Evolutionary conservation across 2,797 vertebrate species (phyloP).

Genomic region (Tinamus major): DNA sequence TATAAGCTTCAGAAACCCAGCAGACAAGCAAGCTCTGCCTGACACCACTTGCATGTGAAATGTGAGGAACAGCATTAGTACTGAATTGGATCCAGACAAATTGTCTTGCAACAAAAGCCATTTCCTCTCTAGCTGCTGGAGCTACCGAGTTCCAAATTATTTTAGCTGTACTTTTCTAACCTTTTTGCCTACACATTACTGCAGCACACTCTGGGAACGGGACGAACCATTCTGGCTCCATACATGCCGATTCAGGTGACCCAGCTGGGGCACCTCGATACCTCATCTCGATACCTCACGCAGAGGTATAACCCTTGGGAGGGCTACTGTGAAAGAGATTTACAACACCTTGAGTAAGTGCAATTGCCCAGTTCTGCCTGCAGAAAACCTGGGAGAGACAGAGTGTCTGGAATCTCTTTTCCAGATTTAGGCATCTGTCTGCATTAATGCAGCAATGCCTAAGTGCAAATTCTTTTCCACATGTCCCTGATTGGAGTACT

Average conservation of each 20-base stretch:
- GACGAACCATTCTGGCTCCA: neutral
- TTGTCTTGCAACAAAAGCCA: neutral
- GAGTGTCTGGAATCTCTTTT: conserved; percentile 26
- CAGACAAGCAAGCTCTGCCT: neutral
- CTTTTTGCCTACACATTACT: neutral
- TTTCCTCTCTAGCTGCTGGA: neutral
- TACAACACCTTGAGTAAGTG: neutral
- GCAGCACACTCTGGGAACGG: neutral
- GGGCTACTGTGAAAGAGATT: neutral
- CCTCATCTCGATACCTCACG: fast-evolving
- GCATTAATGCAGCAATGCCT: neutral
- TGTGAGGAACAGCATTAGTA: neutral
- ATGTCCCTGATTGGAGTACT: neutral
- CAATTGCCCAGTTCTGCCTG: neutral
- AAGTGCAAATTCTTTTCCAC: neutral
- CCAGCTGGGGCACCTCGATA: fast-evolving
- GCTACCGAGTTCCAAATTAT: neutral
- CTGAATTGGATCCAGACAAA: neutral
- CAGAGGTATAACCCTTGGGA: neutral
- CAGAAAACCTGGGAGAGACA: neutral
- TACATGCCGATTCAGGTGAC: fast-evolving
- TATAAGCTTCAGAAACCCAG: neutral
- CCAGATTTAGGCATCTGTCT: neutral
- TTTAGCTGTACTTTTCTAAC: neutral
- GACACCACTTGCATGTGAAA: neutral